Conservation (phyloP, 2,888 invertebrate species). For the Incurvaria masculella region DNA sequence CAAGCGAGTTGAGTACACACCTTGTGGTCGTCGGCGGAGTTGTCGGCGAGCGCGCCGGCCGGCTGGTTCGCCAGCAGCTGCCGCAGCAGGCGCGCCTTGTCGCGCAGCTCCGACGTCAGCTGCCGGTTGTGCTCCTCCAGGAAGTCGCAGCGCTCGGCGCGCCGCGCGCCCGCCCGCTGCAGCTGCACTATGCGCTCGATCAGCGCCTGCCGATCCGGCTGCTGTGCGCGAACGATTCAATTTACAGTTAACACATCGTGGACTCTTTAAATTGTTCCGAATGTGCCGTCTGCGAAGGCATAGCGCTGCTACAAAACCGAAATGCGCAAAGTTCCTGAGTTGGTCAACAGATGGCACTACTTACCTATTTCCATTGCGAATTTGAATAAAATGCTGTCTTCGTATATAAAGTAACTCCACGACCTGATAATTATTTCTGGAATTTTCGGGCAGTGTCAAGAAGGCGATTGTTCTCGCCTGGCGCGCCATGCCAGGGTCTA, state of each 20-base stretch:
- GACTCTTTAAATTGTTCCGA: no score
- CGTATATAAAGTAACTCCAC: no score
- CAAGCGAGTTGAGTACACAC: no score
- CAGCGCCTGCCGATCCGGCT: conserved; percentile 62
- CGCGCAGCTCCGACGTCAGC: conserved; percentile 79
- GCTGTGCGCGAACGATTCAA: conserved; percentile 27
- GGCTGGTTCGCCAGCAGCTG: conserved; percentile 80
- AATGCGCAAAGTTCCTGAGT: background rate
- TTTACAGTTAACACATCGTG: no score
- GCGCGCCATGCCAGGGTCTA: no score
- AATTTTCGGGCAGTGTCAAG: no score
- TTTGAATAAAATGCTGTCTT: background rate
- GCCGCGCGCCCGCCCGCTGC: conserved; percentile 83
- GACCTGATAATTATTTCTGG: no score
- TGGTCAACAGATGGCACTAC: no score
- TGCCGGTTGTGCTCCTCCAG: conserved; percentile 88
- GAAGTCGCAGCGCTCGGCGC: conserved; percentile 92
- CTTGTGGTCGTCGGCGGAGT: conserved; percentile 77
- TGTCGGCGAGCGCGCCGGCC: conserved; percentile 75
- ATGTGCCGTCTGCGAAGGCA: no score
- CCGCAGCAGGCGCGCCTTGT: conserved; percentile 82
- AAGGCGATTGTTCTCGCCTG: no score
- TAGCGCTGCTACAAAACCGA: no score
- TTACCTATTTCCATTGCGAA: no score
- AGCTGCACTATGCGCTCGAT: conserved; percentile 90